Percentiles rank a stretch among this genome's conserved stretches.
phyloP scores from a whole-genome alignment of 2,888 invertebrate species.

The Enoplolaimus lenunculus region DNA sequence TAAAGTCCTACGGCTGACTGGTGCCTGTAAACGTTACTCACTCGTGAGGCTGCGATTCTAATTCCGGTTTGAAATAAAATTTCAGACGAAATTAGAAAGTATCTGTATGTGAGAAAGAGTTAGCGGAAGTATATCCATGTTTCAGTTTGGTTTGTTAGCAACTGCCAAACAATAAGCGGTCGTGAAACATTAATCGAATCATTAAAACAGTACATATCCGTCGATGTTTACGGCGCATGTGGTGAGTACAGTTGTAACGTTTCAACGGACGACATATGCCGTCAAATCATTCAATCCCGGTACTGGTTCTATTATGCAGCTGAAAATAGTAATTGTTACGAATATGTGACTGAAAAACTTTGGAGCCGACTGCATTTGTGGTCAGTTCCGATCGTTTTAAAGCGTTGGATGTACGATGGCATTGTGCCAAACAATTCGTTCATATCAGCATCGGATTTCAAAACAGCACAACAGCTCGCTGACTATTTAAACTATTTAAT shows the following conservation, averaged over 20 bases:
- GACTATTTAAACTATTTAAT: not conserved
- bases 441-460: not conserved
- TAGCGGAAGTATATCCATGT: too few relatives aligned
- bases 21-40: too few relatives aligned
- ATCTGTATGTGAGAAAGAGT: too few relatives aligned
- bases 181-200: not conserved
- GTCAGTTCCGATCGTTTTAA: not conserved
- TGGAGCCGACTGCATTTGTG: not conserved
- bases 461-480: not conserved
- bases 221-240: not conserved
- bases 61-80: too few relatives aligned
- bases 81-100: too few relatives aligned
- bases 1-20: too few relatives aligned
- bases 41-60: too few relatives aligned
- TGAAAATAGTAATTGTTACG: constrained; percentile 2
- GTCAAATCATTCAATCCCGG: not conserved
- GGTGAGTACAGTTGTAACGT: not conserved
- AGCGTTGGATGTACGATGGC: not conserved
- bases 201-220: not conserved
- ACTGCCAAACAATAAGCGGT: not conserved
- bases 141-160: not conserved
- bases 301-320: not conserved
- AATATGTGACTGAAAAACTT: constrained; percentile 4
- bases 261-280: not conserved
- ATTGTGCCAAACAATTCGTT: not conserved